phyloP scores from a whole-genome alignment of 2,113 vertebrate genomes.

The Tragulus kanchil region DNA sequence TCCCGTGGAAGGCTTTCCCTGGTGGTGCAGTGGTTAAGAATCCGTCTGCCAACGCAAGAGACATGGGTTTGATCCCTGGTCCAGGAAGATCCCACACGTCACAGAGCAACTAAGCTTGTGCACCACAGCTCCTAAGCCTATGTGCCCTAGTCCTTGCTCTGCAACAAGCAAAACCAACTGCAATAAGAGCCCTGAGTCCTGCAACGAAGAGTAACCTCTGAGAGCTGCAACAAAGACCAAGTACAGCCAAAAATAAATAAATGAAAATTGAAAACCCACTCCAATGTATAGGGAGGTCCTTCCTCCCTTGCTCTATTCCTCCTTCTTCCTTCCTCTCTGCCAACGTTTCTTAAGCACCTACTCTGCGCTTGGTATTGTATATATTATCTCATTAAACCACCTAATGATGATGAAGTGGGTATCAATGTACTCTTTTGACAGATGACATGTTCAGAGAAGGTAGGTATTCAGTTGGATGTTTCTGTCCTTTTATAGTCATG shows the following conservation, averaged over 20 bases:
- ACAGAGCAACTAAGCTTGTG: neutral
- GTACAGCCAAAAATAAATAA: neutral
- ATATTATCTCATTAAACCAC: neutral
- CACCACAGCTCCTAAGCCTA: neutral
- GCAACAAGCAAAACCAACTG: neutral
- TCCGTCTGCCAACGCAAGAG: neutral
- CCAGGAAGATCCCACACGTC: neutral
- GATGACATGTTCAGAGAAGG: neutral
- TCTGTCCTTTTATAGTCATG: neutral
- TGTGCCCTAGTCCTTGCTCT: neutral
- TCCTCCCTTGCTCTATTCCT: neutral
- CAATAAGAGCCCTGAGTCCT: neutral
- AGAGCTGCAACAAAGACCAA: neutral
- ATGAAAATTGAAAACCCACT: neutral
- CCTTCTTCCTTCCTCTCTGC: neutral
- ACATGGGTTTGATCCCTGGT: neutral
- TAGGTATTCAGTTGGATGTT: neutral
- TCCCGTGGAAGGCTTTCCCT: neutral
- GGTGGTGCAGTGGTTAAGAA: neutral
- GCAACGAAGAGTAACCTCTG: rapidly evolving
- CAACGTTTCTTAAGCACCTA: slow-evolving; percentile 36
- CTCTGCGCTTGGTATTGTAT: neutral
- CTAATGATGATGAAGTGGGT: neutral
- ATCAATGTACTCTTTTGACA: slow-evolving; percentile 2
- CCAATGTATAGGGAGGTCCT: neutral